A percentile compares a stretch with the other conserved stretches of the same genome.
Conservation (phyloP, 2,113 vertebrate genomes). For the Perca schrenkii region DNA sequence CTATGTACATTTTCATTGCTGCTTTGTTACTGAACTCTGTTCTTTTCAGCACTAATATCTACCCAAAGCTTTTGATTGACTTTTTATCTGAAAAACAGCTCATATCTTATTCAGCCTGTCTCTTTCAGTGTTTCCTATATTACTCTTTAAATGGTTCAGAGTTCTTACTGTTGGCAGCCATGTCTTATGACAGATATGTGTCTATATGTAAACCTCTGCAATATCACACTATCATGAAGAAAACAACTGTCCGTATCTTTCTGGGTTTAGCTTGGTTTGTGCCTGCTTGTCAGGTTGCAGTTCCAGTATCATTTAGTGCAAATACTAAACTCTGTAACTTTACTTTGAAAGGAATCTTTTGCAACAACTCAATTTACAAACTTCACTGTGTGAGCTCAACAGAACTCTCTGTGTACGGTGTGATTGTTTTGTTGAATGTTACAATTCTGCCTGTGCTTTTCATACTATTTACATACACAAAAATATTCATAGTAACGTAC, state of each 20-base stretch:
- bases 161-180: conserved; percentile 24
- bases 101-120: conserved; percentile 27
- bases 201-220: conserved; percentile 28
- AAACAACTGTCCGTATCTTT: neutral
- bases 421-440: neutral
- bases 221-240: conserved; percentile 32
- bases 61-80: conserved; percentile 56
- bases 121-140: conserved; percentile 30
- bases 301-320: neutral
- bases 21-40: conserved; percentile 57
- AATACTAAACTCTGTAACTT: conserved; percentile 11
- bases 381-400: too few relatives aligned
- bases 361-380: conserved; percentile 35
- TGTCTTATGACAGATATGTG: conserved; percentile 37
- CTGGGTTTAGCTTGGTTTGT: conserved; percentile 10
- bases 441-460: conserved; percentile 5
- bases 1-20: conserved; percentile 65
- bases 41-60: conserved; percentile 46
- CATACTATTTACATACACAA: conserved; percentile 45
- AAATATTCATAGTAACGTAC: conserved; percentile 21
- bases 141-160: conserved; percentile 32
- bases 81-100: conserved; percentile 49
- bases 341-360: neutral
- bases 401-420: neutral
- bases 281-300: neutral